phyloP scores from a whole-genome alignment of 2,113 vertebrate species.

The Salvelinus namaycush region DNA sequence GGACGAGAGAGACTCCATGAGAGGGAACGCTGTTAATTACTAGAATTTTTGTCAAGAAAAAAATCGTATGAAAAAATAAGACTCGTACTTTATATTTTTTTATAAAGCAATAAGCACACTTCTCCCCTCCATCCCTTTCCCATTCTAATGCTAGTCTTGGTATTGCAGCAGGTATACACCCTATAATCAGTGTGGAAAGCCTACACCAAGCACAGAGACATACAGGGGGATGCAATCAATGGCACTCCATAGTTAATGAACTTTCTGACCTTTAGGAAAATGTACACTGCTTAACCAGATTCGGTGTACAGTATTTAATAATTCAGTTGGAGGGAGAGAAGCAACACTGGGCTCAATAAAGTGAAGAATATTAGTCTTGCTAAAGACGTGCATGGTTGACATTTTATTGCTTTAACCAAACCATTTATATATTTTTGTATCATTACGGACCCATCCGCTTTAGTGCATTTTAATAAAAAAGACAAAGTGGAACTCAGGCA shows the following conservation, averaged over 20 bases:
- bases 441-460: constrained; percentile 68
- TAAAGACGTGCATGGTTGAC: constrained; percentile 58
- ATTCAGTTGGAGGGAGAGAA: constrained; percentile 78
- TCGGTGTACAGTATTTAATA: constrained; percentile 83
- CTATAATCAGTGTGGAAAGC: constrained; percentile 32
- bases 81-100: too few species aligned
- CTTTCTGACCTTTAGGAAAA: constrained; percentile 82
- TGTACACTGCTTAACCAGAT: constrained; percentile 75
- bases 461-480: constrained; percentile 73
- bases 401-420: constrained; percentile 54
- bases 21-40: too few species aligned
- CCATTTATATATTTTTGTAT: constrained; percentile 42
- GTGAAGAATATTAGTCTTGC: constrained; percentile 74
- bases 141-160: constrained; percentile 1
- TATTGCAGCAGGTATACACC: constrained; percentile 13
- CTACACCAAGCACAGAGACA: constrained; percentile 48
- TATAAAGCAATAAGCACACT: neutral
- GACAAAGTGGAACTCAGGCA: constrained; percentile 54
- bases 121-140: neutral
- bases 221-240: constrained; percentile 71
- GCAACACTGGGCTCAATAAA: constrained; percentile 68
- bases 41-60: too few species aligned
- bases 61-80: neutral
- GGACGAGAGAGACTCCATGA: too few species aligned
- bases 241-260: constrained; percentile 77